Conservation (phyloP, 2,797 vertebrate species). For the Gouania willdenowi region DNA sequence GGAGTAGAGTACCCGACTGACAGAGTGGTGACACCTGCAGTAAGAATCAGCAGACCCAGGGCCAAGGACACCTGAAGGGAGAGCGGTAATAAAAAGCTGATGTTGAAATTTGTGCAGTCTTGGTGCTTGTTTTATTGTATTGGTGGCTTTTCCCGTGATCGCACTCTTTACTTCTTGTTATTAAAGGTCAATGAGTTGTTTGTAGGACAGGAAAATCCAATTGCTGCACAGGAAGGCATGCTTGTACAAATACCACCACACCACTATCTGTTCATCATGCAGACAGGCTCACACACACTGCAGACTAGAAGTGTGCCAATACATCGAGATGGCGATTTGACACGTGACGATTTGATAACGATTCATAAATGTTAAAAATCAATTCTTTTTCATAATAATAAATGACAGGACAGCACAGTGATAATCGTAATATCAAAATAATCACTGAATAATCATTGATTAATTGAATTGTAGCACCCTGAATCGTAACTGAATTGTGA, state of each 20-base stretch:
- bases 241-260: conserved; percentile 39
- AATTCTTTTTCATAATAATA: too few relatives aligned
- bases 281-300: too few relatives aligned
- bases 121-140: conserved; percentile 6
- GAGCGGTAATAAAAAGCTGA: conserved; percentile 1
- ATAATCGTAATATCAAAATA: too few relatives aligned
- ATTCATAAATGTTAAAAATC: too few relatives aligned
- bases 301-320: too few relatives aligned
- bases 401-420: too few relatives aligned
- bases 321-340: too few relatives aligned
- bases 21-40: conserved; percentile 80
- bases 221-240: conserved; percentile 11
- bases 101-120: neutral
- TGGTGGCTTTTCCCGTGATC: conserved; percentile 4
- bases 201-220: conserved; percentile 33
- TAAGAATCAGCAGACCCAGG: conserved; percentile 77
- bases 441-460: too few relatives aligned
- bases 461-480: too few relatives aligned
- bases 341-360: too few relatives aligned
- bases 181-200: conserved; percentile 51
- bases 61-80: conserved; percentile 81
- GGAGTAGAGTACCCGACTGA: conserved; percentile 83
- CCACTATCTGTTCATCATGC: conserved; percentile 33
- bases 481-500: too few relatives aligned
- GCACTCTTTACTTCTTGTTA: conserved; percentile 21